Conservation (phyloP, 2,113 vertebrate species). For the Brachionichthys hirsutus region DNA sequence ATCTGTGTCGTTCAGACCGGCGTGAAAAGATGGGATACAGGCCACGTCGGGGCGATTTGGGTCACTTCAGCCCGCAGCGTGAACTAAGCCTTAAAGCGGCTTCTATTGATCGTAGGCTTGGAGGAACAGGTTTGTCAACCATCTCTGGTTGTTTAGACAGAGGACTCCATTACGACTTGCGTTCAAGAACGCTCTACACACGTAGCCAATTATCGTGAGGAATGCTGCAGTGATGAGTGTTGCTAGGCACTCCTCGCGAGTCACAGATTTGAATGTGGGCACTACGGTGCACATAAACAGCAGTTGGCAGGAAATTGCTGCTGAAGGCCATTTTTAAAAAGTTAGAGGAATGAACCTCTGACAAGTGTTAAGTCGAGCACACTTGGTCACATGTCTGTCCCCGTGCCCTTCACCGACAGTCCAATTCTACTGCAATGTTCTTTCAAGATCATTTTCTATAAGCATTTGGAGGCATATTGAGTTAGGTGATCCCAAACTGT, state of each 20-base stretch:
- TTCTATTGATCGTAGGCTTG: constrained; percentile 14
- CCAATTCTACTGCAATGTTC: constrained; percentile 6
- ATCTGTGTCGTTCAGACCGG: too few species aligned
- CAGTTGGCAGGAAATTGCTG: constrained; percentile 5
- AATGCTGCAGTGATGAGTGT: constrained; percentile 28
- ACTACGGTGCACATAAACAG: background rate
- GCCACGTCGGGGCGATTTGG: too few species aligned
- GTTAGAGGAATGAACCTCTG: background rate
- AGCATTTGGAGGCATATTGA: constrained; percentile 50
- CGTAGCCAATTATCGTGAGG: constrained; percentile 42
- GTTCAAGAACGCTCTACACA: constrained; percentile 46
- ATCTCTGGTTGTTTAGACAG: constrained; percentile 33
- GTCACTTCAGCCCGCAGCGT: too few species aligned
- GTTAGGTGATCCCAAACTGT: constrained; percentile 55
- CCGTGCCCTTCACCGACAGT: constrained; percentile 6
- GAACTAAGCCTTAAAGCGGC: constrained; percentile 13
- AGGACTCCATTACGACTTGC: constrained; percentile 11
- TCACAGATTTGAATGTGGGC: constrained; percentile 24
- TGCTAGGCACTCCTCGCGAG: constrained; percentile 47
- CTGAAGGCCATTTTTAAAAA: constrained; percentile 1
- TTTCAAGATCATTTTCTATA: constrained; percentile 40
- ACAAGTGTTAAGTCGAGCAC: background rate
- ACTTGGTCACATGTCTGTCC: constrained; percentile 11
- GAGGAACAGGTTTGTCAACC: constrained; percentile 52
- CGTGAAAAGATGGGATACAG: too few species aligned